Evolutionary conservation across 2,797 vertebrate species (phyloP), one percentile per base, ranked within the genome.

Genomic region (Notolepis coatsorum): DNA sequence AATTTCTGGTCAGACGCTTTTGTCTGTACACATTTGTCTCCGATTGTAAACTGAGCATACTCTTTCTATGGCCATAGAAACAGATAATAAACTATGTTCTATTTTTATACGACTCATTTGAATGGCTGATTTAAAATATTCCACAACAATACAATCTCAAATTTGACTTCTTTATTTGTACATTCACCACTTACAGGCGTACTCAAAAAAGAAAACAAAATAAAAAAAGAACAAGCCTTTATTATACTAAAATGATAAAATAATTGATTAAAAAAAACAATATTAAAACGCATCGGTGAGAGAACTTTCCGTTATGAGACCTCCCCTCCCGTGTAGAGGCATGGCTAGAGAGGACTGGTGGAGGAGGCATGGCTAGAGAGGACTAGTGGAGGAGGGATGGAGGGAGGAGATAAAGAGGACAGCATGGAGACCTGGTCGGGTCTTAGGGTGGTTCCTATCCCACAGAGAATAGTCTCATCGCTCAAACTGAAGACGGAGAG

Each of bases 121-220:
- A n/a, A n/a, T n/a, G n/a, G n/a, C n/a, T n/a, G n/a, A n/a, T n/a
- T n/a, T n/a, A n/a, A n/a, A n/a, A n/a, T n/a, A n/a, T n/a, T n/a
- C n/a, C n/a, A n/a, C n/a, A n/a, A n/a, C n/a, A n/a, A n/a, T n/a
- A 50, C 60, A 33, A 70, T 79, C 79, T 89, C 77, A 90, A 89
- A 88, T 54, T 80, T 89, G 78, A 86, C 70, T 91, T 92, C 91
- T 84, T 93, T 93, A 89, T 93, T 93, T 93, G 85, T 93, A 93
- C 92, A 93, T 93, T 93, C 91, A 93, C 91, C 92, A 93, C 89
- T 92, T 88, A 93, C 90, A 90, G 89, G 92, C 85, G 91, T 91
- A 92, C 89, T 88, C 86, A 88, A 91, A 91, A 84, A 82, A 81
- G 60, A 75, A 86, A 84, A 84, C 61, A 61, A 82, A 81, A 69